Conservation (phyloP, 1,140 invertebrate genomes). For the Pinna nobilis region DNA sequence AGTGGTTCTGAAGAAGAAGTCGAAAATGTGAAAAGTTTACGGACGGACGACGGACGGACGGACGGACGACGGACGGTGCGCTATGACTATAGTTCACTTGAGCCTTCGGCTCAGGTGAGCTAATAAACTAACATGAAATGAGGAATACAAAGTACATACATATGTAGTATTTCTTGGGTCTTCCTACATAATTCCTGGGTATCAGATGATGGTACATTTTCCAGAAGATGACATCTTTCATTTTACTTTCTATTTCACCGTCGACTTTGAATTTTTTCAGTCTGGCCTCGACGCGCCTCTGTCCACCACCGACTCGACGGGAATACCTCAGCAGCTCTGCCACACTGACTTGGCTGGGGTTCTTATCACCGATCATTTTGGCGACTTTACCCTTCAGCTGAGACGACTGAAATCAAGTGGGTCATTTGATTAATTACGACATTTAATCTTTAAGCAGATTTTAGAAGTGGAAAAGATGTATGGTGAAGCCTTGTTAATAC, state of each 20-base stretch:
- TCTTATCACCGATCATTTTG: conserved; percentile 20
- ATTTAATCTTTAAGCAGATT: neutral
- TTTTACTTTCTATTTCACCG: conserved; percentile 19
- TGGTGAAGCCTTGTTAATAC: no score
- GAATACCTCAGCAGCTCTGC: conserved; percentile 40
- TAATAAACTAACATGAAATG: no score
- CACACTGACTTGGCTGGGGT: conserved; percentile 37
- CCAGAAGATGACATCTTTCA: conserved; percentile 26
- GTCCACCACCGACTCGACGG: neutral
- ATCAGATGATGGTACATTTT: conserved; percentile 23
- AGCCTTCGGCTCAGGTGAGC: no score
- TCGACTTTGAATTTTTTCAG: conserved; percentile 1
- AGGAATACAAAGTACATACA: conserved; percentile 19
- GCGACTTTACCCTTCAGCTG: conserved; percentile 21
- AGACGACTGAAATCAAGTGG: conserved; percentile 17
- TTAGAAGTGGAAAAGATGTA: neutral
- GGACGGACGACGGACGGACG: no score
- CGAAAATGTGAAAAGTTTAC: no score
- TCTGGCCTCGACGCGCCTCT: neutral
- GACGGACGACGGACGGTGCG: no score
- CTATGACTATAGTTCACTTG: no score
- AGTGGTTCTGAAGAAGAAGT: no score
- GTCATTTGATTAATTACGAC: neutral
- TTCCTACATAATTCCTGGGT: conserved; percentile 14
- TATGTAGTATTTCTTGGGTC: conserved; percentile 38